phyloP scores from a whole-genome alignment of 1,140 invertebrate species.

The Condylostylus longicornis region DNA sequence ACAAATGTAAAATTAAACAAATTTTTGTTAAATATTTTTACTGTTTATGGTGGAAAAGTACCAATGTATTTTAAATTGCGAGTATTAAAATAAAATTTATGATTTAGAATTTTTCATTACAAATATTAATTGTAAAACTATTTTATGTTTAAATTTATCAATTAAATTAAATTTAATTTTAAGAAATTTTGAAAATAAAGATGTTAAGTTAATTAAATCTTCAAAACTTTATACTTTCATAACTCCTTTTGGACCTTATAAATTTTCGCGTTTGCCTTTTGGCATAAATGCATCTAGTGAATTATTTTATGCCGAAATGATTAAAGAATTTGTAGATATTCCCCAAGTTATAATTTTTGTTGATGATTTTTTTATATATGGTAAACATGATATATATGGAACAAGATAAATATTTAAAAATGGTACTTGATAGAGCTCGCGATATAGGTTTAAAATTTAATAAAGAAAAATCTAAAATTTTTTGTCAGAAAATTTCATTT shows the following conservation, averaged over 20 bases:
- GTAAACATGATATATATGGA: constrained; percentile 10
- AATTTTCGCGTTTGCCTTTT: constrained; percentile 29
- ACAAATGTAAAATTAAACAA: too few species aligned
- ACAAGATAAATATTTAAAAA: constrained; percentile 18
- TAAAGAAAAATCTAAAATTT: constrained; percentile 7
- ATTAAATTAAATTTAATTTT: too few species aligned
- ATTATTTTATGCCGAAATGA: constrained; percentile 24
- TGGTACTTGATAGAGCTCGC: constrained; percentile 16
- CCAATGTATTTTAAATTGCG: too few species aligned
- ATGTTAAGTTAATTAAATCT: too few species aligned
- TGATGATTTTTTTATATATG: constrained; percentile 27
- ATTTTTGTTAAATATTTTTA: too few species aligned
- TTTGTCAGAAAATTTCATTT: constrained; percentile 20
- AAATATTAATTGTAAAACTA: constrained; percentile 6
- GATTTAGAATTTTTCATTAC: too few species aligned
- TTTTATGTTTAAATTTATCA: constrained; percentile 2
- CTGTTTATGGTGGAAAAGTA: too few species aligned
- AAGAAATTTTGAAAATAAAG: too few species aligned
- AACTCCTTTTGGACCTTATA: constrained; percentile 31
- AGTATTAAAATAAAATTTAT: too few species aligned
- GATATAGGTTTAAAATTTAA: constrained; percentile 6
- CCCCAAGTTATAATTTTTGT: constrained; percentile 22
- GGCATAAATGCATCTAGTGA: constrained; percentile 30
- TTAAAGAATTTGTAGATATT: constrained; percentile 21
- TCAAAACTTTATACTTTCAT: constrained; percentile 32